phyloP scores from a whole-genome alignment of 2,797 vertebrate species.

The Distichodus sexfasciatus region DNA sequence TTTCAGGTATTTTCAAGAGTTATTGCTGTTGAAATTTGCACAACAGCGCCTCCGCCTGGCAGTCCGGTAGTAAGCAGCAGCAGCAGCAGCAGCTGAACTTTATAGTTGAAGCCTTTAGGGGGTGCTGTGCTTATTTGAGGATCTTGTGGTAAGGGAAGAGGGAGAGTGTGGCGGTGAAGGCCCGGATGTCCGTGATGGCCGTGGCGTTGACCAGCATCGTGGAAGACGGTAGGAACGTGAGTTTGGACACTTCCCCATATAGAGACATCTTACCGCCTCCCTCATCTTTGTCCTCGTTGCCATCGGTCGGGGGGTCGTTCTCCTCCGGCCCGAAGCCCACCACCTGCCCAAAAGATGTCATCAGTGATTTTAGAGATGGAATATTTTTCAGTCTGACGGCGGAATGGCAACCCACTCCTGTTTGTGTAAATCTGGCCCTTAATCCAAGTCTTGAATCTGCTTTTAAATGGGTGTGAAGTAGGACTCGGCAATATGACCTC shows the following conservation, averaged over 20 bases:
- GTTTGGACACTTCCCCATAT: conserved; percentile 83
- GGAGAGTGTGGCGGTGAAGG: conserved; percentile 81
- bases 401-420: too few relatives aligned
- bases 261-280: conserved; percentile 61
- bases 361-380: neutral
- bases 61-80: conserved; percentile 1
- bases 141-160: conserved; percentile 96
- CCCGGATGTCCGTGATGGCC: conserved; percentile 83
- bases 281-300: neutral
- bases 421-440: too few relatives aligned
- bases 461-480: too few relatives aligned
- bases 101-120: too few relatives aligned
- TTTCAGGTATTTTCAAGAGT: neutral
- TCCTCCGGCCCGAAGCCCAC: conserved; percentile 89
- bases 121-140: conserved; percentile 78
- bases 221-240: conserved; percentile 82
- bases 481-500: too few relatives aligned
- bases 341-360: conserved; percentile 72
- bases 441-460: too few relatives aligned
- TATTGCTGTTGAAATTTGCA: neutral
- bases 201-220: conserved; percentile 69
- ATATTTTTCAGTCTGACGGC: too few relatives aligned
- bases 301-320: conserved; percentile 59
- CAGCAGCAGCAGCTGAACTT: too few relatives aligned
- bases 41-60: neutral